Evolutionary conservation across 1,140 invertebrate species (phyloP), one percentile per base, ranked within the genome.

Genomic region (Dreissena polymorpha): DNA sequence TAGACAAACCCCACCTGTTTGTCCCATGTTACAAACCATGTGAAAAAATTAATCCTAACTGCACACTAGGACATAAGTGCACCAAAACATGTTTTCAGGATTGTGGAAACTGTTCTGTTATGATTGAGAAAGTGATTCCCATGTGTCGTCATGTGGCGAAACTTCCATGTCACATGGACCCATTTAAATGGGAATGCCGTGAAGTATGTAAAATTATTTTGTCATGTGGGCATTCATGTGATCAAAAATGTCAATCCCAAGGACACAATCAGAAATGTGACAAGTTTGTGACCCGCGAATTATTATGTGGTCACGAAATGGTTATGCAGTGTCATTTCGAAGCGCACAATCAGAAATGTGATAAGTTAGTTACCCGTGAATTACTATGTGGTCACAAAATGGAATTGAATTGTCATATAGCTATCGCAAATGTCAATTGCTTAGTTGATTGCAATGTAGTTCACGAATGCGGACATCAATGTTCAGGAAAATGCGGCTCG

Each of bases 181-280:
- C 85, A 16, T 49, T 21, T n/a, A 68, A 12, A 25, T 85, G 72
- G 16, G 64, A 21, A 8, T 88, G 85, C 39, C 12, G 16, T 10
- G 57, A 67, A 10, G 23, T 53, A 18, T 88, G 88, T 67, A 7
- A 65, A 25, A n/a, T 64, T 25, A 21, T 49, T 14, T 70, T 86
- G 29, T 49, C 51, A 13, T 96, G 95, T 90, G 92, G 90, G 0
- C 95, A 96, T 91, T 86, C 90, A 72, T 96, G 95, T 89, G 91
- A 89, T 0, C 95, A 96, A 91, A 53, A 16, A 21, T 96, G 5
- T 95, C 95, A 39, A 5, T 39, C 39, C 2, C 3, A 39, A 39
- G 39, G 90, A 93, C 93, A 16, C n/a, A 53, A 73, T n/a, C 18
- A 39, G 23, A n/a, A 68, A 10, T 49, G 60, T 71, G 68, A 70